A percentile compares a stretch with the other conserved stretches of the same genome.
phyloP scores from a whole-genome alignment of 92 coral and sea anemone genomes.

The Porites evermanni region DNA sequence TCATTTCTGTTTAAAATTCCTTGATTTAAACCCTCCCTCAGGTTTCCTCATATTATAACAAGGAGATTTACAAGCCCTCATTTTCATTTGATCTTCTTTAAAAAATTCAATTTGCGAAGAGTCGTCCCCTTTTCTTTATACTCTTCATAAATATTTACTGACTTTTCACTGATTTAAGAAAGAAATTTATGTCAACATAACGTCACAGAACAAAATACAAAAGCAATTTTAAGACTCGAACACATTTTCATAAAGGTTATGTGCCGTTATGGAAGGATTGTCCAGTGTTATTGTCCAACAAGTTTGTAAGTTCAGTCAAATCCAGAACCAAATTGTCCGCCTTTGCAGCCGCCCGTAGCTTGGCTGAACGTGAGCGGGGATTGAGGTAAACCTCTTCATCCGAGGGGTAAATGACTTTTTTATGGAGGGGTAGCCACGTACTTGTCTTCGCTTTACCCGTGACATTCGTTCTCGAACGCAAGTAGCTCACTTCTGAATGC shows the following conservation, averaged over 20 bases:
- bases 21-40: neutral
- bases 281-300: constrained; percentile 50
- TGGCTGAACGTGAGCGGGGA: constrained; percentile 88
- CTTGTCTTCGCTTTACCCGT: constrained; percentile 45
- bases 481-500: constrained; percentile 51
- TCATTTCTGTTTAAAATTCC: neutral
- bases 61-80: neutral
- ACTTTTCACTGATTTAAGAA: neutral
- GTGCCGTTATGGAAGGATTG: constrained; percentile 44
- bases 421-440: constrained; percentile 84
- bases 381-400: constrained; percentile 79
- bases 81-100: neutral
- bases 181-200: neutral
- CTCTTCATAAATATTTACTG: constrained; percentile 4
- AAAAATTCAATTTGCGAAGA: neutral
- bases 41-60: neutral
- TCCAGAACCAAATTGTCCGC: constrained; percentile 69
- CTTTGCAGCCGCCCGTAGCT: constrained; percentile 83
- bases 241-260: neutral
- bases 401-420: constrained; percentile 72
- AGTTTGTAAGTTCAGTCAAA: constrained; percentile 67
- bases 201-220: no score
- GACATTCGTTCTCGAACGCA: constrained; percentile 43
- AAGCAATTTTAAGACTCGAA: neutral
- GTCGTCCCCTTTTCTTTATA: neutral